Percentiles rank a stretch among this genome's conserved stretches.
phyloP scores from a whole-genome alignment of 2,888 invertebrate genomes.

The Tetheella fluctuosa region DNA sequence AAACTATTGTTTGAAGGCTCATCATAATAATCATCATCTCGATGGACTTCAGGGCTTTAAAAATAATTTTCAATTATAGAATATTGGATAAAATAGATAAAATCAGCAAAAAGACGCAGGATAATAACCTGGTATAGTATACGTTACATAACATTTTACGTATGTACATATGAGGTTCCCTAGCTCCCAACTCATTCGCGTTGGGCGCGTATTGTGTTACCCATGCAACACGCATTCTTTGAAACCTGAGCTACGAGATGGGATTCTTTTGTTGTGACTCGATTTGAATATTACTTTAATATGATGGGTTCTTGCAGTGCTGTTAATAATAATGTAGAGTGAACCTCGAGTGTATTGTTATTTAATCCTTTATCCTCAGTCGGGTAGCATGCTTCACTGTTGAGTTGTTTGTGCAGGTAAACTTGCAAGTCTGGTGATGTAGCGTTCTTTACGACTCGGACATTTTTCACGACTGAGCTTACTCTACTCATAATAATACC shows the following conservation, averaged over 20 bases:
- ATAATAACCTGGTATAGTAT: conserved; percentile 19
- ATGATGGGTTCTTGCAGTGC: conserved; percentile 59
- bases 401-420: conserved; percentile 3
- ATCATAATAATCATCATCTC: no score
- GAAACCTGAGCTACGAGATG: conserved; percentile 72
- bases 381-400: background rate
- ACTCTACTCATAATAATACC: background rate
- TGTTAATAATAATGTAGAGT: conserved; percentile 43
- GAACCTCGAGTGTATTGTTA: conserved; percentile 15
- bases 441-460: background rate
- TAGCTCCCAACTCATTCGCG: conserved; percentile 47
- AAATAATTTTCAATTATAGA: background rate
- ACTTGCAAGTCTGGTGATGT: background rate
- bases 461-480: background rate
- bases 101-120: conserved; percentile 9
- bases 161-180: conserved; percentile 26
- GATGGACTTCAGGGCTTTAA: no score
- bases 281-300: conserved; percentile 80
- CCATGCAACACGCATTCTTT: conserved; percentile 70
- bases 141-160: conserved; percentile 11
- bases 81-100: background rate
- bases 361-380: conserved; percentile 7
- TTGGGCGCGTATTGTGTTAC: conserved; percentile 77
- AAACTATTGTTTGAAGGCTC: no score
- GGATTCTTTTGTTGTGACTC: conserved; percentile 75